These are phyloP conservation scores for Tryphoninae sp. DNA, from an alignment of 2,888 invertebrate species.

Conservation along the genomic window DNA sequence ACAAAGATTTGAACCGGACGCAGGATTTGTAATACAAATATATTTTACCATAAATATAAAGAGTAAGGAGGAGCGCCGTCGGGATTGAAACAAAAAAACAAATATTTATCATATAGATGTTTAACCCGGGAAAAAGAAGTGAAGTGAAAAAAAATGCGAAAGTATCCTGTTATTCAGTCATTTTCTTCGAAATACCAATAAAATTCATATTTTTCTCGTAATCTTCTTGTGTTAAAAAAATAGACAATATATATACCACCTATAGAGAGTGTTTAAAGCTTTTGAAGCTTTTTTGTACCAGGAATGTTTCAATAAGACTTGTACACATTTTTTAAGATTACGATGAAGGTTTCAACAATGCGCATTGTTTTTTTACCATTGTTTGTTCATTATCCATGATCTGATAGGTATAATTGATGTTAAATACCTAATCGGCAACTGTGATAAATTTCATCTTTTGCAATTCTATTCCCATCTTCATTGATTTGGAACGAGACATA, in stretches of 20 bases:
- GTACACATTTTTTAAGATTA: background rate
- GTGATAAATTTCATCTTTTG: conserved; percentile 70
- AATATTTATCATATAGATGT: conserved; percentile 3
- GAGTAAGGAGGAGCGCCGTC: conserved; percentile 40
- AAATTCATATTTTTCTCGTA: conserved; percentile 53
- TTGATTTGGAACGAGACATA: conserved; percentile 67
- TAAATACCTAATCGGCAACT: conserved; percentile 66
- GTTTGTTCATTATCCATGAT: conserved; percentile 7
- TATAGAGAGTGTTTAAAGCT: background rate
- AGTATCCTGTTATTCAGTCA: conserved; percentile 5
- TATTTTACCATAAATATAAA: conserved; percentile 50
- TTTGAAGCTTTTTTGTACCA: background rate
- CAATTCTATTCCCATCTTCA: conserved; percentile 60
- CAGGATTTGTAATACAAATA: conserved; percentile 62
- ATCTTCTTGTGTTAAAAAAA: conserved; percentile 13
- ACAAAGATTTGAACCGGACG: conserved; percentile 45
- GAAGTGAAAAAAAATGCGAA: conserved; percentile 6
- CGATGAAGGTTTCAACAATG: too few species aligned
- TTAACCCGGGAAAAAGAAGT: conserved; percentile 1
- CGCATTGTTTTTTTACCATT: background rate
- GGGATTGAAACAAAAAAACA: conserved; percentile 17
- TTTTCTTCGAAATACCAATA: conserved; percentile 12
- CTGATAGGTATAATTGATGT: conserved; percentile 1
- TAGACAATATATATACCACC: background rate
- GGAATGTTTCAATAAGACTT: conserved; percentile 1